These are phyloP conservation scores for Stomatorhinus ivindoensis DNA, from an alignment of 2,113 vertebrate species.

Conservation along the genomic window DNA sequence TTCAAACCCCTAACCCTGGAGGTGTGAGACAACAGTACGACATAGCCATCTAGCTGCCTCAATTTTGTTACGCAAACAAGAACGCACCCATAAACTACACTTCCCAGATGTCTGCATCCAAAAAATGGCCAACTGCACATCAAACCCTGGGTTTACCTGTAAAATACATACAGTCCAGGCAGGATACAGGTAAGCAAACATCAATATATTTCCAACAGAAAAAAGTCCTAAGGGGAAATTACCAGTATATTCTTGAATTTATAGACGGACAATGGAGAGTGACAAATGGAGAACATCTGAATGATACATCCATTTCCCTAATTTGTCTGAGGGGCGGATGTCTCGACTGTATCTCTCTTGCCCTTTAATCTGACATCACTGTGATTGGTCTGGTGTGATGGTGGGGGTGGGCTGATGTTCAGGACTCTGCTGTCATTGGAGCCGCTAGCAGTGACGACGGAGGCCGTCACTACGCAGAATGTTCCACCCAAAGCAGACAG, in stretches of 20 bases:
- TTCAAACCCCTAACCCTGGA: background rate
- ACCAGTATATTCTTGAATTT: background rate
- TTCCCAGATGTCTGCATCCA: background rate
- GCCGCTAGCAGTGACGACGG: background rate
- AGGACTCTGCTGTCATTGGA: background rate
- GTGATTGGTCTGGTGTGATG: background rate
- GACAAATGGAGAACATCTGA: background rate
- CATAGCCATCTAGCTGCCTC: background rate
- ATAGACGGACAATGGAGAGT: background rate
- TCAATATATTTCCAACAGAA: background rate
- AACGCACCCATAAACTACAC: background rate
- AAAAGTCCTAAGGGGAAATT: background rate
- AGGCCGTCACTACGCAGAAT: background rate
- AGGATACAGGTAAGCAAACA: background rate
- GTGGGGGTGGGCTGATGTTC: background rate
- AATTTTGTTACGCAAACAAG: background rate
- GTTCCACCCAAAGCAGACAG: background rate
- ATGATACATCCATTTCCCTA: background rate
- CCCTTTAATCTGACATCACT: background rate
- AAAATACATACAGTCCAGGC: background rate
- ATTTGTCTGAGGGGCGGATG: background rate
- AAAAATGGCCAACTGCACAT: background rate
- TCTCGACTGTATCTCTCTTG: conserved; percentile 27
- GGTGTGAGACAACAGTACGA: background rate
- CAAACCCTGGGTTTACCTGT: background rate